phyloP scores from a whole-genome alignment of 2,888 invertebrate genomes.

The Rhorus exstirpatorius region DNA sequence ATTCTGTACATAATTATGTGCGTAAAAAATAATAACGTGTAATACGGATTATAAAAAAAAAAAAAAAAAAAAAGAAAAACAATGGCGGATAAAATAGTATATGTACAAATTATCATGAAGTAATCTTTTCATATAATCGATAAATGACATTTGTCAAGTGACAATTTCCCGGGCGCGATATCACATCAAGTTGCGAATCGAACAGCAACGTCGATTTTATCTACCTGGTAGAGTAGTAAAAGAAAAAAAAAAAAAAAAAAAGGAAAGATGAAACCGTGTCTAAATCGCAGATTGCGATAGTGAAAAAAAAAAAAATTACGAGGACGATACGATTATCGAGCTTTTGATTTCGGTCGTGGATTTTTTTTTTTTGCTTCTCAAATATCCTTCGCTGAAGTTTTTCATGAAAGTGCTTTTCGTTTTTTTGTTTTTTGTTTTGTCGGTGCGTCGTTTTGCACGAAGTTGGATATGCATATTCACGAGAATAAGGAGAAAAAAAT shows the following conservation, averaged over 20 bases:
- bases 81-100: conserved; percentile 7
- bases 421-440: neutral
- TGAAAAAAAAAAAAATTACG: conserved; percentile 38
- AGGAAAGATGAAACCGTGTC: conserved; percentile 3
- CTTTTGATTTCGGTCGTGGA: conserved; percentile 59
- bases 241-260: too few relatives aligned
- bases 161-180: conserved; percentile 29
- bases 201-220: conserved; percentile 8
- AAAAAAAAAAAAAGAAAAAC: neutral
- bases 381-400: conserved; percentile 15
- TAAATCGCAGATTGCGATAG: conserved; percentile 36
- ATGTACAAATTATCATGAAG: conserved; percentile 41
- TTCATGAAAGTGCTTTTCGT: conserved; percentile 15
- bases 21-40: conserved; percentile 50
- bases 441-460: conserved; percentile 48
- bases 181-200: conserved; percentile 13
- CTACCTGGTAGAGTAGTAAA: neutral
- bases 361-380: conserved; percentile 21
- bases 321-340: conserved; percentile 36
- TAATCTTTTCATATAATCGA: neutral
- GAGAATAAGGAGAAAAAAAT: conserved; percentile 41
- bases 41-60: conserved; percentile 24
- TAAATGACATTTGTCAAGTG: conserved; percentile 26
- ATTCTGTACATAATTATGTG: conserved; percentile 58
- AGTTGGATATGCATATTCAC: conserved; percentile 75